Evolutionary conservation across 2,113 vertebrate species (phyloP), one percentile per base, ranked within the genome.

Genomic region (Leptosomus discolor): DNA sequence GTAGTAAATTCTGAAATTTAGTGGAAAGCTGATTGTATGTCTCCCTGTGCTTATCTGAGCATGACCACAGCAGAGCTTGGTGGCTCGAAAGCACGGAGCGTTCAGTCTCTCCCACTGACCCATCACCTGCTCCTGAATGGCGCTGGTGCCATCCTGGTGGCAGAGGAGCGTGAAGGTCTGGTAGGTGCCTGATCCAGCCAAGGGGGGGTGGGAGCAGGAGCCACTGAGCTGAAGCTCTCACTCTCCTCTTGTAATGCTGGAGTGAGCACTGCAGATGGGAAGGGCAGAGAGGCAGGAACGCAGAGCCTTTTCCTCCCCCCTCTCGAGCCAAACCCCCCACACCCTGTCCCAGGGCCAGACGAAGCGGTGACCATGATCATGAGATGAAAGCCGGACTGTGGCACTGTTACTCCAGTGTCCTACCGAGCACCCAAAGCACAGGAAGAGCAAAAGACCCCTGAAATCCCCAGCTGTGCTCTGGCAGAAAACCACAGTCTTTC

Each of bases 291-390:
- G 8, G 10, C 26, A 69, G 48, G 18, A 56, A 39, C 6, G 0
- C 36, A 71, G 15, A 73, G 32, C 21, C 8, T 83, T 74, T 84
- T 78, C 23, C 30, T 73, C 21, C 60, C 26, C 9, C 16, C 23
- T 43, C 15, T 26, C 4, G 4, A 65, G 37, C 22, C 70, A 13
- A 10, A 7, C 4, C 7, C 19, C 2, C 4, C 21, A 2, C 3
- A 0, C 5, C 14, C 7, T 14, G 19, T 60, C 34, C 69, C 68
- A n/a, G 23, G 14, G 48, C 10, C 5, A 7, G 53, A 57, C 37
- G 36, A 68, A 79, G 20, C 2, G 0, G 12, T 65, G 83, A 23
- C 11, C 1, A 0, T 51, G 63, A 50, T 29, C 15, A 13, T 12
- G 83, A 50, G 41, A 22, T 85, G 75, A 45, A 88, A 85, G 20